Conservation (phyloP, 2,888 invertebrate genomes). For the Acanthopleura granulata region DNA sequence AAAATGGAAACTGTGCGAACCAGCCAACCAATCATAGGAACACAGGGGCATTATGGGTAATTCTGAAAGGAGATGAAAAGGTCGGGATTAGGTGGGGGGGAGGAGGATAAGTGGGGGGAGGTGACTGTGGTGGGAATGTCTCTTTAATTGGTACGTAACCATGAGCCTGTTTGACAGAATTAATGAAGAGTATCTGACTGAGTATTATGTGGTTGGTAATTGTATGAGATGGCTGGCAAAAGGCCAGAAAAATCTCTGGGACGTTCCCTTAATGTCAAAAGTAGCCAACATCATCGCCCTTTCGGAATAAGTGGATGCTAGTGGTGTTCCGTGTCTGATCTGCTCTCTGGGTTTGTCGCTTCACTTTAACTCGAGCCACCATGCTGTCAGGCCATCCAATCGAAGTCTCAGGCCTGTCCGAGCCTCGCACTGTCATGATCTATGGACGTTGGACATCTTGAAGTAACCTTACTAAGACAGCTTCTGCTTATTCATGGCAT, state of each 20-base stretch:
- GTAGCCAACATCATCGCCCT: background rate
- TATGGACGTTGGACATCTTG: too few species aligned
- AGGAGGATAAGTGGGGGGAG: too few species aligned
- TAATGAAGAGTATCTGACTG: background rate
- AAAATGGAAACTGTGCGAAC: conserved; percentile 31
- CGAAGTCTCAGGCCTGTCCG: too few species aligned
- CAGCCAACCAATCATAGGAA: conserved; percentile 30
- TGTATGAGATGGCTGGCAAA: background rate
- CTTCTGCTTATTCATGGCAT: too few species aligned
- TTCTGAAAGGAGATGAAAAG: conserved; percentile 28
- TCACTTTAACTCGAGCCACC: too few species aligned
- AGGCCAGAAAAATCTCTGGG: background rate
- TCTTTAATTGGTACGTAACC: conserved; percentile 6
- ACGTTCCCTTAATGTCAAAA: background rate
- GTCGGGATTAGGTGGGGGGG: background rate
- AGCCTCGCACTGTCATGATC: too few species aligned
- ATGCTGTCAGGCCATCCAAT: too few species aligned
- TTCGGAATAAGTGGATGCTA: too few species aligned
- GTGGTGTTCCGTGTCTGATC: too few species aligned
- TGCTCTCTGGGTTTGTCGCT: too few species aligned
- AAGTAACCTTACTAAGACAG: too few species aligned
- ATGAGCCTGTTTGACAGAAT: background rate
- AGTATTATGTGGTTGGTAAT: background rate
- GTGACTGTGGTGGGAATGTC: background rate
- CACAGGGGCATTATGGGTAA: conserved; percentile 35